phyloP scores from a whole-genome alignment of 2,888 invertebrate genomes.

The Lottia gigantea region DNA sequence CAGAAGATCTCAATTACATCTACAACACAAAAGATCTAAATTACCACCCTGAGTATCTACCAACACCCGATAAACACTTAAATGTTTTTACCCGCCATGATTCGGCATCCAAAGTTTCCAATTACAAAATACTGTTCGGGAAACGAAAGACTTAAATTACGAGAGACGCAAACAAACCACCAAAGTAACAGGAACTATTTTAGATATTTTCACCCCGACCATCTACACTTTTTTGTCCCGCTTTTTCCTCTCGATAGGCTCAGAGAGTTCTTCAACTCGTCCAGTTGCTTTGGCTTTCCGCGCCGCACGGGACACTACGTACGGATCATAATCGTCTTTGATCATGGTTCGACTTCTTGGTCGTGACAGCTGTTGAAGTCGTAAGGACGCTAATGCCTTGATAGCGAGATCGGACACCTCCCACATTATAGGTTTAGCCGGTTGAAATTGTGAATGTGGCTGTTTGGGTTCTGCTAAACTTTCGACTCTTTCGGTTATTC shows the following conservation, averaged over 20 bases:
- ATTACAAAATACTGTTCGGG: no score
- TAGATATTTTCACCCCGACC: no score
- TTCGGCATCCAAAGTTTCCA: no score
- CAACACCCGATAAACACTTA: no score
- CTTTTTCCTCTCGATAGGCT: conserved; percentile 58
- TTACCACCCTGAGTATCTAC: no score
- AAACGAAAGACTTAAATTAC: no score
- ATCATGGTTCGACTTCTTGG: conserved; percentile 58
- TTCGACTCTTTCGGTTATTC: conserved; percentile 47
- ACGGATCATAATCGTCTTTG: conserved; percentile 63
- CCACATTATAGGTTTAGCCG: conserved; percentile 53
- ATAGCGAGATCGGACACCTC: conserved; percentile 47
- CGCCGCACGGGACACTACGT: conserved; percentile 53
- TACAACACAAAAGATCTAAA: no score
- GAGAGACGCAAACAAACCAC: no score
- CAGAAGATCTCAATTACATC: no score
- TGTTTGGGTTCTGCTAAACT: conserved; percentile 49
- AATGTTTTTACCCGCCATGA: no score
- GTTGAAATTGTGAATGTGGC: conserved; percentile 28
- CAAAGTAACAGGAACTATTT: no score
- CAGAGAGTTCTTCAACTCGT: conserved; percentile 51
- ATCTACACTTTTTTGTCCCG: conserved; percentile 38
- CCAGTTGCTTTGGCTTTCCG: conserved; percentile 51
- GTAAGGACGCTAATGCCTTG: conserved; percentile 53
- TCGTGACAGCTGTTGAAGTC: conserved; percentile 59